Conservation (phyloP, 2,888 invertebrate genomes). For the Polydrusus pterygomalis region DNA sequence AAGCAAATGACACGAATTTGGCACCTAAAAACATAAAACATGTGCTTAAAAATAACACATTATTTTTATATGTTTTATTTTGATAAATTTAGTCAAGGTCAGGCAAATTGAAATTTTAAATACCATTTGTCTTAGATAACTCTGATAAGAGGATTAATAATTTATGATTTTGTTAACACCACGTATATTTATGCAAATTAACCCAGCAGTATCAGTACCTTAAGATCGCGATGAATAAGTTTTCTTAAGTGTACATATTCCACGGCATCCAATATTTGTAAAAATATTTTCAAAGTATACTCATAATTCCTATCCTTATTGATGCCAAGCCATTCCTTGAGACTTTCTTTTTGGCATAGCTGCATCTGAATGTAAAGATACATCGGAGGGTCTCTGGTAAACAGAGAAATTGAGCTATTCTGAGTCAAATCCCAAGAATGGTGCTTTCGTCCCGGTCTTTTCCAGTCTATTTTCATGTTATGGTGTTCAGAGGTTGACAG, state of each 20-base stretch:
- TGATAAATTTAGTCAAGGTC: conserved; percentile 11
- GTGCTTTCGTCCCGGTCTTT: conserved; percentile 66
- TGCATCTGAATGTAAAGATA: conserved; percentile 99
- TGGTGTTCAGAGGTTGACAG: conserved; percentile 54
- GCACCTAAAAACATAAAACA: too few relatives aligned
- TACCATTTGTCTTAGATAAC: conserved; percentile 7
- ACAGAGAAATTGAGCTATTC: conserved; percentile 53
- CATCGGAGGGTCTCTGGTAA: conserved; percentile 68
- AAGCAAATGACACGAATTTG: too few relatives aligned
- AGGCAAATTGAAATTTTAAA: conserved; percentile 1
- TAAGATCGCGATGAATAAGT: conserved; percentile 96
- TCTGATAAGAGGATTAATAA: background rate
- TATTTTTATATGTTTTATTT: too few relatives aligned
- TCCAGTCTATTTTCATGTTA: conserved; percentile 63
- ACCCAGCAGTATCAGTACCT: conserved; percentile 77
- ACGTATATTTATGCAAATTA: background rate
- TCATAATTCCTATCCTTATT: conserved; percentile 73
- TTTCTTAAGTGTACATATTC: conserved; percentile 95
- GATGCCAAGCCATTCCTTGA: conserved; percentile 91
- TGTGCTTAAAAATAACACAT: too few relatives aligned
- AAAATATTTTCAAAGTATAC: conserved; percentile 82
- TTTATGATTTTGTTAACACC: background rate
- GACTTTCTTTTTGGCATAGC: conserved; percentile 89
- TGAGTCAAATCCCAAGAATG: conserved; percentile 67
- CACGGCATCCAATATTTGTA: conserved; percentile 95